Evolutionary conservation across 1,140 invertebrate species (phyloP).

Genomic region (Yoshiicerus persimilis): DNA sequence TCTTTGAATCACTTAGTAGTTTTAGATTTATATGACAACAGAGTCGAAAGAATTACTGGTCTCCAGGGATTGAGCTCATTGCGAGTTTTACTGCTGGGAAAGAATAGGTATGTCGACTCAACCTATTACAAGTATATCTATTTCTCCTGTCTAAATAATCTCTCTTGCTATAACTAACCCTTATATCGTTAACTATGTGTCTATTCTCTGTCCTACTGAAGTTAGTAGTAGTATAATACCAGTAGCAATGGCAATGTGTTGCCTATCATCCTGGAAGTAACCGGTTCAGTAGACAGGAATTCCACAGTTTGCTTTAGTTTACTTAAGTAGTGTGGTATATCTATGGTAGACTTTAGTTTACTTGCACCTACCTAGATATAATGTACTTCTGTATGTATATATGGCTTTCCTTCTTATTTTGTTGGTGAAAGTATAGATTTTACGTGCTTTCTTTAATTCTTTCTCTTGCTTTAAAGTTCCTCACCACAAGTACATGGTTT

Average conservation of each 20-base stretch:
- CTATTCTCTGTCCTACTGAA: too few species aligned
- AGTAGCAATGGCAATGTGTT: not conserved
- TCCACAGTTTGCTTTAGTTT: not conserved
- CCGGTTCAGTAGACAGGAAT: not conserved
- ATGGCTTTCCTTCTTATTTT: not conserved
- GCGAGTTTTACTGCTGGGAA: constrained; percentile 82
- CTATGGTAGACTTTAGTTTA: too few species aligned
- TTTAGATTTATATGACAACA: constrained; percentile 91
- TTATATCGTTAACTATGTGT: too few species aligned
- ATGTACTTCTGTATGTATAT: too few species aligned
- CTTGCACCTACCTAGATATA: too few species aligned
- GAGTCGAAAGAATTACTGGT: constrained; percentile 79
- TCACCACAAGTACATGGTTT: not conserved
- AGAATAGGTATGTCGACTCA: constrained; percentile 66
- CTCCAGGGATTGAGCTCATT: constrained; percentile 70
- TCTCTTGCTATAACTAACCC: not conserved
- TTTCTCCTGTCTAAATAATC: not conserved
- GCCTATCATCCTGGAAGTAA: not conserved
- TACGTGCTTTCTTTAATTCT: not conserved
- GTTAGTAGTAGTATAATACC: too few species aligned
- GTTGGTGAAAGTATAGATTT: not conserved
- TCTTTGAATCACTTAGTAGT: constrained; percentile 77
- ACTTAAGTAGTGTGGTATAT: not conserved
- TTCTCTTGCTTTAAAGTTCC: not conserved
- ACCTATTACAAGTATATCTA: not conserved